These are phyloP conservation scores for Abscondita cerata DNA, from an alignment of 2,888 invertebrate species.

Conservation along the genomic window DNA sequence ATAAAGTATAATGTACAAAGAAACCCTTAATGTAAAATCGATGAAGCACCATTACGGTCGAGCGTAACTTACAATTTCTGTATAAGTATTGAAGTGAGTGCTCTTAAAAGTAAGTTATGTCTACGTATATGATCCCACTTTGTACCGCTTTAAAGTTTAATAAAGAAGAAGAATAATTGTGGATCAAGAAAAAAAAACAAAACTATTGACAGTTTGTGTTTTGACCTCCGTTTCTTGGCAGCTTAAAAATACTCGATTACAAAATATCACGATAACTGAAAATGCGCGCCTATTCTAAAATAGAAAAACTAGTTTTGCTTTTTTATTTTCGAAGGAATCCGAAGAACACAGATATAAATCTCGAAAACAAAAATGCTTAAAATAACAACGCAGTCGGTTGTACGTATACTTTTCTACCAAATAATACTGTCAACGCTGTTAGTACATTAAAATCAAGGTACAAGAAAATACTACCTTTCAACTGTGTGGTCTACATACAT, in stretches of 20 bases:
- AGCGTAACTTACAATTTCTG: slow-evolving; percentile 45
- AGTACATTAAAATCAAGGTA: slow-evolving; percentile 5
- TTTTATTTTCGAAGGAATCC: no score
- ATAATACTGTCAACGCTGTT: slow-evolving; percentile 13
- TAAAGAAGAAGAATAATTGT: neutral
- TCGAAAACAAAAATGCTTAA: slow-evolving; percentile 1
- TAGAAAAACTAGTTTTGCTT: no score
- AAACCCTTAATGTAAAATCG: slow-evolving; percentile 63
- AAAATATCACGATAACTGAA: no score
- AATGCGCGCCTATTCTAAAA: no score
- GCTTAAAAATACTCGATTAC: no score
- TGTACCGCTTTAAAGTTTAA: slow-evolving; percentile 8
- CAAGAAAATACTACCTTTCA: slow-evolving; percentile 8
- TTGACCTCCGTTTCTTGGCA: no score
- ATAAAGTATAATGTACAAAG: slow-evolving; percentile 62
- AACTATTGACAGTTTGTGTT: no score
- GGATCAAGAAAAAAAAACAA: no score
- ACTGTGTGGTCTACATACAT: slow-evolving; percentile 1
- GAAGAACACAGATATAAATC: slow-evolving; percentile 1
- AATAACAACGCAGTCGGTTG: slow-evolving; percentile 11
- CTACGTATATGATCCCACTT: slow-evolving; percentile 13
- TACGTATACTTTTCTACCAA: slow-evolving; percentile 9
- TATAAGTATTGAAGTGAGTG: slow-evolving; percentile 28
- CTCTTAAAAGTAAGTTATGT: slow-evolving; percentile 23
- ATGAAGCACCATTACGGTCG: slow-evolving; percentile 60